Base-by-base conservation (phyloP, 1,140 invertebrate genomes). In the Bombyx mandarina region DNA sequence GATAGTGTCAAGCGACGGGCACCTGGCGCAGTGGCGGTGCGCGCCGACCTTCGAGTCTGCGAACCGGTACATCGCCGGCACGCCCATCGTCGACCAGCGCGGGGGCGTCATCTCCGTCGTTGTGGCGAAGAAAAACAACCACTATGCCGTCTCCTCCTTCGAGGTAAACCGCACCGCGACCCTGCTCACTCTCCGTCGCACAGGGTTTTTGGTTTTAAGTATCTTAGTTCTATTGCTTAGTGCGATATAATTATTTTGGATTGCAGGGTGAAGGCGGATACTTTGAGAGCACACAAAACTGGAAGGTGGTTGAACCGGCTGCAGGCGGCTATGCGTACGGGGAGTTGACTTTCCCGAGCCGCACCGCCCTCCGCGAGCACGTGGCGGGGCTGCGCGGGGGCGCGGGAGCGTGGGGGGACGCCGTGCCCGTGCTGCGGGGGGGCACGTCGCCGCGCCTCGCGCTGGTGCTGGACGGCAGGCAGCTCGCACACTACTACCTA, bases 11-110 rank as follows among this genome's bases (percentile, higher is more conserved):
- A 66, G 66, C 54, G 81, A 86, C 66, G 82, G 83, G 0, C 10
- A 6, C 51, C 63, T 86, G 54, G 83, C 83, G 42, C 75, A 79
- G 63, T 86, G 83, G 83, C 74, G 81, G 3, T 63, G 68, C 59
- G 81, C 81, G 10, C 70, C 78, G 26, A 86, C 66, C 54, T 86
- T 86, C 73, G 81, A 84, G 70, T 86, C 83, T n/a, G 58, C 62
- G 62, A 86, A 84, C 73, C 49, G 44, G 45, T 82, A 61, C 72
- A 8, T 84, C 45, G 79, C 79, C 1, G 83, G 83, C 48, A 63
- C 83, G n/a, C 83, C 83, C 52, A 63, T 86, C 54, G 73, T 76
- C 52, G 63, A 68, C 62, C 63, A 74, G 51, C 70, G 63, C 46
- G 80, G 79, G 6, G 63, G 60, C 9, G 67, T 86, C 3, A 72